Conservation (phyloP, 2,888 invertebrate genomes). For the Netelia fuscicornis region DNA sequence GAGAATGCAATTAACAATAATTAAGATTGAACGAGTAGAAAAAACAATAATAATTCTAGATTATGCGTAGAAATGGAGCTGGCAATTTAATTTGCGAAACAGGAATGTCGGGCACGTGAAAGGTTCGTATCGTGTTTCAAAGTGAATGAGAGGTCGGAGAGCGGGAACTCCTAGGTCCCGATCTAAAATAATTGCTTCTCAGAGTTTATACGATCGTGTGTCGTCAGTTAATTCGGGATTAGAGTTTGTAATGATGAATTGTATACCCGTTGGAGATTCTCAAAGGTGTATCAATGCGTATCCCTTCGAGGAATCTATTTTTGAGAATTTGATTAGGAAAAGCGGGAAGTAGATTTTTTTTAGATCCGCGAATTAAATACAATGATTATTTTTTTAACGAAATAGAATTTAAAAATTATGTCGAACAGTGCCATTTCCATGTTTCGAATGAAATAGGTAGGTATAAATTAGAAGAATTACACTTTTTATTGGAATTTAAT, state of each 20-base stretch:
- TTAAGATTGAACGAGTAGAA: no score
- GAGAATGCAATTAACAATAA: no score
- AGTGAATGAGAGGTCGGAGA: background rate
- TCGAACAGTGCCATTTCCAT: no score
- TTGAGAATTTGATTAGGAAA: background rate
- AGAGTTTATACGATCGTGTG: constrained; percentile 14
- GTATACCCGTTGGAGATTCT: background rate
- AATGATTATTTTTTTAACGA: background rate
- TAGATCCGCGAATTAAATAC: background rate
- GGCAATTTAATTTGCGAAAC: background rate
- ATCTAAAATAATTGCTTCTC: background rate
- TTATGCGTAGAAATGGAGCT: no score
- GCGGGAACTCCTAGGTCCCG: background rate
- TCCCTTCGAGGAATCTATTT: background rate
- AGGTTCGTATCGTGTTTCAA: background rate
- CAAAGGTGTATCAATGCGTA: constrained; percentile 31
- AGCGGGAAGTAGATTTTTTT: background rate
- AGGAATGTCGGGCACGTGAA: background rate
- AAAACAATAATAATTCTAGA: no score
- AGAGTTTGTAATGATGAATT: constrained; percentile 32
- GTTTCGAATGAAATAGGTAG: no score
- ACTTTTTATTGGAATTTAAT: no score
- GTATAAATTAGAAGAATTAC: no score
- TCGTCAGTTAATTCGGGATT: constrained; percentile 35
- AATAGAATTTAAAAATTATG: no score